Evolutionary conservation across 2,113 vertebrate genomes (phyloP), one percentile per base, ranked within the genome.

Genomic region (Percopsis transmontana): DNA sequence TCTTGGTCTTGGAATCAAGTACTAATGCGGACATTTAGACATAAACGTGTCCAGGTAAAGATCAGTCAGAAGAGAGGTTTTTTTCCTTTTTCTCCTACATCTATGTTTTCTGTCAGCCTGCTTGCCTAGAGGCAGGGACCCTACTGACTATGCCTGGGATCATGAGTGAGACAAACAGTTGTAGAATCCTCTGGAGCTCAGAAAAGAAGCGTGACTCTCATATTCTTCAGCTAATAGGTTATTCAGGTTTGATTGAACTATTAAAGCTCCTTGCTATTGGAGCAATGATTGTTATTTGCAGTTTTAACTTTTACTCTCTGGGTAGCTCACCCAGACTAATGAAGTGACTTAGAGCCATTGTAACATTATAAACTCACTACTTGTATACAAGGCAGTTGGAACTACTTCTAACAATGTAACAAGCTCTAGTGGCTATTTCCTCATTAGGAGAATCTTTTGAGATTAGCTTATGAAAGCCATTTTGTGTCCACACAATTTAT

Each of bases 211-310:
- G 60, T 83, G 78, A 84, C 79, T 84, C 16, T 85, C 88, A 90
- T 88, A 83, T 91, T 86, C 70, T 55, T 54, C 78, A 62, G 69
- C 56, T 75, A 51, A 76, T 79, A 59, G 64, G 79, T 87, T 87
- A 94, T 96, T 95, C 95, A 96, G 95, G 95, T 95, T 95, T 95
- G 90, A 93, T 92, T 94, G 92, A 91, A 76, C 61, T 89, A 57
- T 85, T 85, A 80, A 79, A 74, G 67, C 74, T 88, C 81, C 76
- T 65, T 54, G 52, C 38, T 73, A 58, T 75, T 40, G 81, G 84
- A 82, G 72, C 89, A 78, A 94, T 95, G 94, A 93, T 95, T 96
- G 95, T 97, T 89, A 93, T 94, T 93, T 95, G 90, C 92, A 94
- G 83, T 89, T 92, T 92, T 93, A 84, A 92, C 91, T 77, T 66